Conservation (phyloP, 2,113 vertebrate genomes). For the Columbina picui region DNA sequence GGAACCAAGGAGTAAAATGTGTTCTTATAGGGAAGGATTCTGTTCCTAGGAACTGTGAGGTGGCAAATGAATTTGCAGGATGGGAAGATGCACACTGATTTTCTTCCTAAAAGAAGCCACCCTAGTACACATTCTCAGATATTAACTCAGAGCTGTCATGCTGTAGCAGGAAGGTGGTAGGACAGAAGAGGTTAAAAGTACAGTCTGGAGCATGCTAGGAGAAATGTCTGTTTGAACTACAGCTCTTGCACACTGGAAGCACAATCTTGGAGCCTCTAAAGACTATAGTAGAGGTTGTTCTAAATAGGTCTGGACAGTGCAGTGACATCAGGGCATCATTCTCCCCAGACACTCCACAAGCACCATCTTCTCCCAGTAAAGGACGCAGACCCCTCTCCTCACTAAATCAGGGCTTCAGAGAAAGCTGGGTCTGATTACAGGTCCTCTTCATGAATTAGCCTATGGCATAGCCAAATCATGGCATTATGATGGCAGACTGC, state of each 20-base stretch:
- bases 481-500: neutral
- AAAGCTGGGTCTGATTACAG: neutral
- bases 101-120: neutral
- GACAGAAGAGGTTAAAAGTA: neutral
- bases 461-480: neutral
- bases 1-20: neutral
- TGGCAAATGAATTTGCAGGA: neutral
- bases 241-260: neutral
- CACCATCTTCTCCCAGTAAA: neutral
- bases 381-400: neutral
- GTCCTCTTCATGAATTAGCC: neutral
- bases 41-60: neutral
- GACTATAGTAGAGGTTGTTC: neutral
- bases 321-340: neutral
- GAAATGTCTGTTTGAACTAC: neutral
- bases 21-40: neutral
- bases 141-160: neutral
- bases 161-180: neutral
- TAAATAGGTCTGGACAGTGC: neutral
- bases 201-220: accelerated
- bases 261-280: neutral
- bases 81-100: neutral
- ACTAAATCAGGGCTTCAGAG: neutral
- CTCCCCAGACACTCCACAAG: neutral
- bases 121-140: neutral